Evolutionary conservation across 2,797 vertebrate species (phyloP), one percentile per base, ranked within the genome.

Genomic region (Ispidina lecontei): DNA sequence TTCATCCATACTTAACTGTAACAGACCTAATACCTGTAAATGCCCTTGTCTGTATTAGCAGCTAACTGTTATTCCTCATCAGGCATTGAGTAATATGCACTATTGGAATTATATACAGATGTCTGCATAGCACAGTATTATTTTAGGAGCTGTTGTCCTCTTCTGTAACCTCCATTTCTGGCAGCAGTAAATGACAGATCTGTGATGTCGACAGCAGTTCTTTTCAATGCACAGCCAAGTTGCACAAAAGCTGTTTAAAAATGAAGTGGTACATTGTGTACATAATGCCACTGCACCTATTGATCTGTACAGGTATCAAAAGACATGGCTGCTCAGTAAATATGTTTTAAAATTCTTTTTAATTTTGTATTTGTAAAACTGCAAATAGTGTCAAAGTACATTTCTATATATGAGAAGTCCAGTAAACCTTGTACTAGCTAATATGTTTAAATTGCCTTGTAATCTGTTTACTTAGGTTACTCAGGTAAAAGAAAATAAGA

Each of bases 391-490:
- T 95, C 79, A 59, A 89, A 87, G 83, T 88, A 94, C 95, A 90
- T 95, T 97, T 95, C 96, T 95, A 91, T 94, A 75, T 91, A 91
- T 90, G 85, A 94, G 60, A 85, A 91, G 86, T 91, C 85, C 90
- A 89, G 92, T 96, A 91, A 91, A 93, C 72, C 79, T 91, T 94
- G 80, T 91, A 86, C 90, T 94, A 92, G 91, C 93, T 86, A 81
- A 54, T 88, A 92, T 69, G 82, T 93, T 95, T 93, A 92, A 94
- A 89, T 96, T 96, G 93, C 97, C 95, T 96, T 96, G 93, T 97
- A 94, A 96, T 97, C 95, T 96, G 91, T 97, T 96, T 96, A 95
- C 96, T 97, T 97, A 96, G 93, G 95, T 97, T 97, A 96, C 97
- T 97, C 97, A 97, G 96, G 97, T 97, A 96, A 96, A 97, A 96